Conservation (phyloP, 2,797 vertebrate genomes). For the Enoplosus armatus region DNA sequence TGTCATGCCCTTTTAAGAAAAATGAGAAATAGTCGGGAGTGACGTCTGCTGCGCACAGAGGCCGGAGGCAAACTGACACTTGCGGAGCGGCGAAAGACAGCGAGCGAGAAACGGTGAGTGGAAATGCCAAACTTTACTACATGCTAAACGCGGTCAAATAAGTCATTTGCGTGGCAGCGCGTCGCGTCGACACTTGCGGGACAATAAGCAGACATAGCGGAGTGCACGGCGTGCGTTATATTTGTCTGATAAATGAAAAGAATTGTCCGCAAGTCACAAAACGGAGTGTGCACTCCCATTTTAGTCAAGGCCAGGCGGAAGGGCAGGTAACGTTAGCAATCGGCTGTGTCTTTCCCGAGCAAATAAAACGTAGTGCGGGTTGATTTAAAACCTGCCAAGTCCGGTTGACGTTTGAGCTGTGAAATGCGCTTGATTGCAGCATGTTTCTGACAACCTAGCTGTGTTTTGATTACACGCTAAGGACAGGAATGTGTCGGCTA, state of each 20-base stretch:
- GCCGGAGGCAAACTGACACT: constrained; percentile 80
- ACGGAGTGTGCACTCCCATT: constrained; percentile 79
- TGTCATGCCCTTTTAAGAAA: constrained; percentile 84
- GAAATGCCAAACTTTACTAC: constrained; percentile 72
- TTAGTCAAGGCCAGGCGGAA: constrained; percentile 84
- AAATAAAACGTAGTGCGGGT: constrained; percentile 5
- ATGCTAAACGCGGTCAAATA: constrained; percentile 50
- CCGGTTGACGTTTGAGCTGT: not conserved
- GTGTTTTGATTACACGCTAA: constrained; percentile 37
- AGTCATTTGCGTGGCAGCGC: constrained; percentile 11
- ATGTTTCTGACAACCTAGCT: constrained; percentile 16
- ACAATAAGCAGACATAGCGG: not conserved
- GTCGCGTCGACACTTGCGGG: not conserved
- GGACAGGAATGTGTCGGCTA: constrained; percentile 67
- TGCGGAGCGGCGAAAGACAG: constrained; percentile 84
- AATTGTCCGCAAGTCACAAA: constrained; percentile 70
- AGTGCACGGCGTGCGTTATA: not conserved
- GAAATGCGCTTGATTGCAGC: not conserved
- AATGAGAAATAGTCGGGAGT: constrained; percentile 73
- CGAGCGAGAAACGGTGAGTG: constrained; percentile 85
- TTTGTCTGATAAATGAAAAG: constrained; percentile 23
- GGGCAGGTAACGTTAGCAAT: constrained; percentile 81
- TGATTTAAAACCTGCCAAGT: not conserved
- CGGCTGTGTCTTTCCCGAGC: constrained; percentile 25
- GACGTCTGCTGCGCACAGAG: constrained; percentile 81